Evolutionary conservation across 2,888 invertebrate species (phyloP).

Genomic region (Entomobrya multifasciata): DNA sequence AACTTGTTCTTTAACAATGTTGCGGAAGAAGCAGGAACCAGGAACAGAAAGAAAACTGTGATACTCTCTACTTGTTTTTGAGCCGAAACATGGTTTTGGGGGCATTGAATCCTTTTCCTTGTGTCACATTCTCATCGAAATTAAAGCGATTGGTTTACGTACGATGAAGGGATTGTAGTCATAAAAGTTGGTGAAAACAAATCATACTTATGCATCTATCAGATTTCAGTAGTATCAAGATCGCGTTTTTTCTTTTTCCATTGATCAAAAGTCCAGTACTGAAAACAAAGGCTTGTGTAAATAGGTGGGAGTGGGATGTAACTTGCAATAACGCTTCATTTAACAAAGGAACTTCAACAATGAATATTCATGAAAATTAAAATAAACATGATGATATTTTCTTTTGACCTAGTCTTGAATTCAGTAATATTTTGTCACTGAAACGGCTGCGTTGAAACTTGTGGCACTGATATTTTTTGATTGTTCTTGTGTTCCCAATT

Average conservation of each 20-base stretch:
- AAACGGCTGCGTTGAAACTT: no score
- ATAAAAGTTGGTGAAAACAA: conserved; percentile 6
- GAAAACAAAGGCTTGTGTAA: conserved; percentile 56
- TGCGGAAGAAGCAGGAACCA: background rate
- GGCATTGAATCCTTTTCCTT: conserved; percentile 38
- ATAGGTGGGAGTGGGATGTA: conserved; percentile 59
- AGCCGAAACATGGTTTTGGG: conserved; percentile 50
- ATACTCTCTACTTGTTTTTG: conserved; percentile 8
- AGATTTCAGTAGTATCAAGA: no score
- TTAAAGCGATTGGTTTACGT: conserved; percentile 1
- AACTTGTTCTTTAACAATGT: no score
- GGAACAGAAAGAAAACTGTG: background rate
- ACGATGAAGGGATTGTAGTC: conserved; percentile 43
- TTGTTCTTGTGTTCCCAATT: background rate
- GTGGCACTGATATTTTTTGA: no score
- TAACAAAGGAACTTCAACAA: background rate
- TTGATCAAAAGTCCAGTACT: conserved; percentile 54
- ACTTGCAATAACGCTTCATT: no score
- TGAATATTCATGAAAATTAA: background rate
- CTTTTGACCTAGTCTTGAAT: no score
- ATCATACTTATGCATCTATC: background rate
- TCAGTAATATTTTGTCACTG: no score
- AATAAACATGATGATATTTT: no score
- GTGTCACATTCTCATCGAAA: background rate
- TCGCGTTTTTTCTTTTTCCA: background rate